Percentiles rank a stretch among this genome's conserved stretches.
Evolutionary conservation across 2,113 vertebrate species (phyloP).

Genomic region (Onychostruthus taczanowskii): DNA sequence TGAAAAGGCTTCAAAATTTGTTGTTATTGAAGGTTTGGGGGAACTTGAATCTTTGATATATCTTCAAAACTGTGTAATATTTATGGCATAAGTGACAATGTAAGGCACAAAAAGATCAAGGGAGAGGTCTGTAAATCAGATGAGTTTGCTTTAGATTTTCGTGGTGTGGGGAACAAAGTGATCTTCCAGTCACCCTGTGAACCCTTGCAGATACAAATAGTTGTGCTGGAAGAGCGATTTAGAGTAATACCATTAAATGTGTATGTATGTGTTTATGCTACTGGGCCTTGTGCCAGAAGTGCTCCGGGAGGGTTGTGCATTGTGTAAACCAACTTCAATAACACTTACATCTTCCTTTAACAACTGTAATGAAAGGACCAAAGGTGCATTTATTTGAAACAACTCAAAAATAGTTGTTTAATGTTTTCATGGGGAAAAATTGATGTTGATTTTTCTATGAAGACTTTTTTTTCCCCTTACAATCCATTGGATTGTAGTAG

Average conservation of each 20-base stretch:
- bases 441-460: not conserved
- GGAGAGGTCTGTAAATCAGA: not conserved
- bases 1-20: not conserved
- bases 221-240: not conserved
- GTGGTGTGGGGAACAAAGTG: not conserved
- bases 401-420: not conserved
- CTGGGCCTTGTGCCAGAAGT: not conserved
- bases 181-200: not conserved
- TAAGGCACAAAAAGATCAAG: not conserved
- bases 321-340: not conserved
- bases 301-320: not conserved
- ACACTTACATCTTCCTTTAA: not conserved
- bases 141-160: not conserved
- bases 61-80: not conserved
- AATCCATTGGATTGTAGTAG: not conserved
- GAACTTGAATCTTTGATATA: not conserved
- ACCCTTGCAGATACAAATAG: not conserved
- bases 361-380: not conserved
- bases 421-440: not conserved
- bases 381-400: not conserved
- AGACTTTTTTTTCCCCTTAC: not conserved
- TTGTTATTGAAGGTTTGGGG: not conserved
- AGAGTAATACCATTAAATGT: not conserved
- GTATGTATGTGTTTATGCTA: not conserved
- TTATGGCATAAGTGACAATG: not conserved